Base-by-base conservation (phyloP, 2,113 vertebrate genomes). In the Limnothrissa miodon region DNA sequence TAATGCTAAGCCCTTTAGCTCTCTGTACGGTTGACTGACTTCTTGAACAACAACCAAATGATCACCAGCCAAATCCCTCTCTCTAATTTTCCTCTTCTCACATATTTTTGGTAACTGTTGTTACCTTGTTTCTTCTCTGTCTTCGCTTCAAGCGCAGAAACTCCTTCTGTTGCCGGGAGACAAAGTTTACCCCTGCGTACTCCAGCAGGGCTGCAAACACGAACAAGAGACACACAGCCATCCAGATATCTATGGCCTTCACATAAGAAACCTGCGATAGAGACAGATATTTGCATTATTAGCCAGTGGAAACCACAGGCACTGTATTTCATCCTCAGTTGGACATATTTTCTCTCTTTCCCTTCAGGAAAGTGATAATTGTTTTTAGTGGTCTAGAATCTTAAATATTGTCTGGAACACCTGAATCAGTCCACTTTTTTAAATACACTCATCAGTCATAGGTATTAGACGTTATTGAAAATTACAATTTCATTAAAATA, bases 161-260 rank as follows among this genome's bases (percentile, higher is more conserved):
- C 90, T 99, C 98, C 91, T 99, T 99, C 92, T 99, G 98, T 89
- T 99, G 98, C 90, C 98, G 95, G 90, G 98, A 99, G 91, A 99
- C 98, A 83, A 99, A 99, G 93, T 99, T 99, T 90, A 99, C 98
- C 66, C 97, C 98, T 45, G 98, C 98, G 59, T 99, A 99, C 91
- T 99, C 98, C 88, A 99, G 93, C 88, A 99, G 90, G 23, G 98
- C 98, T 82, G 98, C 96, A 91, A 99, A 99, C 88, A 99, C 98
- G 87, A 99, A 99, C 90, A 99, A 96, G 88, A 99, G 96, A 93
- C 98, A 99, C 85, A 99, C 98, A 0, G 98, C 98, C 98, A 99
- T 99, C 98, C 98, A 99, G 91, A 99, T 98, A 89, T 99, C 98
- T 5, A 99, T 99, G 59, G 98, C 98, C 95, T 99, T 99, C 87